Conservation (phyloP, 2,888 invertebrate species). For the Ennomos quercinarius region DNA sequence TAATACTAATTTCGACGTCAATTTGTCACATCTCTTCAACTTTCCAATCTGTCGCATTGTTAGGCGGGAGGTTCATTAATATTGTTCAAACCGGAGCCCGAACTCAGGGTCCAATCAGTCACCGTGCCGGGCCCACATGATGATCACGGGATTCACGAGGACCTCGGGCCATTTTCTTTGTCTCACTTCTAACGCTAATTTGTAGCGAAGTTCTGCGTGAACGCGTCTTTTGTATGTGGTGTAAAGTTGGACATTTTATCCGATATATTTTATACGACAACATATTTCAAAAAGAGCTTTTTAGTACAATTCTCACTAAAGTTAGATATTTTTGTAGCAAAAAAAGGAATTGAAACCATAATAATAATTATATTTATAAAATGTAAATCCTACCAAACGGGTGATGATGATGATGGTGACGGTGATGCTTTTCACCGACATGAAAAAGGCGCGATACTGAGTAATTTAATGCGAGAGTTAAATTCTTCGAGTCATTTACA, state of each 20-base stretch:
- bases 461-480: too few relatives aligned
- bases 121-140: conserved; percentile 39
- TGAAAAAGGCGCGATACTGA: too few relatives aligned
- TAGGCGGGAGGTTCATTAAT: conserved; percentile 35
- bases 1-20: conserved; percentile 30
- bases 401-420: too few relatives aligned
- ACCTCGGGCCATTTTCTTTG: conserved; percentile 43
- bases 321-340: background rate
- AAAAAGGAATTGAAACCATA: too few relatives aligned
- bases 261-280: too few relatives aligned
- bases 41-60: conserved; percentile 32
- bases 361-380: too few relatives aligned
- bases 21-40: conserved; percentile 36
- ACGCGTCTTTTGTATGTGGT: conserved; percentile 30
- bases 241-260: background rate
- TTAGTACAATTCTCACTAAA: too few relatives aligned
- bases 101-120: conserved; percentile 38
- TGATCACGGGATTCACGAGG: conserved; percentile 36
- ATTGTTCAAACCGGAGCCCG: conserved; percentile 16
- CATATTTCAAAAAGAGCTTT: too few relatives aligned
- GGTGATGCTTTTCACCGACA: too few relatives aligned
- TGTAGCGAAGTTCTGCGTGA: conserved; percentile 43
- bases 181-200: conserved; percentile 44
- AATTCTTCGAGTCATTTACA: too few relatives aligned
- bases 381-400: too few relatives aligned